phyloP scores from a whole-genome alignment of 2,113 vertebrate species.

The Callithrix jacchus region DNA sequence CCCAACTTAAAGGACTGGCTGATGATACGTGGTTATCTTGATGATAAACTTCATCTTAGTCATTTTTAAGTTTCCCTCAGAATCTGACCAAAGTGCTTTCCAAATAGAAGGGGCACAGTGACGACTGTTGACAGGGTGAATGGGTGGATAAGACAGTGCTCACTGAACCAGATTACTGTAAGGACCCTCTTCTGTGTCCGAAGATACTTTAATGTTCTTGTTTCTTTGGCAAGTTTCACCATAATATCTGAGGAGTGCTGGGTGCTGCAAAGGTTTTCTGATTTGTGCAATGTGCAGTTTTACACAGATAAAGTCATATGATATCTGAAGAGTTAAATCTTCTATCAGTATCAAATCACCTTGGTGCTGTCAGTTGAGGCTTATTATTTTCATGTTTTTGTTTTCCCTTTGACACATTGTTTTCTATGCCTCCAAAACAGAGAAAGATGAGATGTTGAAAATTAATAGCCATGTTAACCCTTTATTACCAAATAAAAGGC shows the following conservation, averaged over 20 bases:
- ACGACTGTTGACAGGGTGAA: not conserved
- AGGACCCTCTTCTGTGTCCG: not conserved
- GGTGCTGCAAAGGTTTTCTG: too few relatives aligned
- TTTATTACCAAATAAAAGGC: not conserved
- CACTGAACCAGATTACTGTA: not conserved
- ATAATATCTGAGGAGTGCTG: too few relatives aligned
- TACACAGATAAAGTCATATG: not conserved
- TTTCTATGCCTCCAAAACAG: not conserved
- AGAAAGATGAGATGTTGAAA: not conserved
- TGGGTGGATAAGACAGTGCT: not conserved
- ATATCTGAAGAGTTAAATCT: not conserved
- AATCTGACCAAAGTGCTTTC: not conserved
- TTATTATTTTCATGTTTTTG: not conserved
- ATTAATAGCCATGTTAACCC: not conserved
- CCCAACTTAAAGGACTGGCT: not conserved
- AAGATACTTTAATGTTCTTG: too few relatives aligned
- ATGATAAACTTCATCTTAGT: not conserved
- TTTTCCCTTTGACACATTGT: not conserved
- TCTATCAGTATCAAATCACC: not conserved
- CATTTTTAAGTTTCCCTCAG: too few relatives aligned
- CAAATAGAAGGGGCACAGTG: not conserved
- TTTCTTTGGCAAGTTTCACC: not conserved
- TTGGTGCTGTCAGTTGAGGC: not conserved
- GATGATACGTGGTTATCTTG: not conserved
- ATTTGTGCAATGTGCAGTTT: rapidly evolving